phyloP scores from a whole-genome alignment of 1,140 invertebrate species.

The Muscidifurax raptorellus region DNA sequence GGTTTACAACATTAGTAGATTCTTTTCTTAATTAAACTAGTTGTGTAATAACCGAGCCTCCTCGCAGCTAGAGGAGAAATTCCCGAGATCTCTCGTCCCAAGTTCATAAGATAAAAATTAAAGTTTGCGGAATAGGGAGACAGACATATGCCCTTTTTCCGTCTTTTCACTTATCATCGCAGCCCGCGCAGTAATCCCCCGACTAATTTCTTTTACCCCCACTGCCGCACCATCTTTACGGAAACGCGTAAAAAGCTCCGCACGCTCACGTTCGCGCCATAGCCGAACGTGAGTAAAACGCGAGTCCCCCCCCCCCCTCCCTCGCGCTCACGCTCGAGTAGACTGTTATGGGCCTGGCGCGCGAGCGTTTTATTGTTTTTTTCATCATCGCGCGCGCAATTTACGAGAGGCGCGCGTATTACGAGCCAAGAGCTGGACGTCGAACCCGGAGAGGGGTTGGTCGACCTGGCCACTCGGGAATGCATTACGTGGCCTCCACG shows the following conservation, averaged over 20 bases:
- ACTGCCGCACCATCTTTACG: background rate
- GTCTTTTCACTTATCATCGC: slow-evolving; percentile 9
- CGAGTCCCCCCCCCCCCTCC: background rate
- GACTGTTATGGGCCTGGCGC: background rate
- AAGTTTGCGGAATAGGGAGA: background rate
- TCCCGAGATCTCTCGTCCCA: too few relatives aligned
- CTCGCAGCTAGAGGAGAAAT: too few relatives aligned
- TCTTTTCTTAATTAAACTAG: too few relatives aligned
- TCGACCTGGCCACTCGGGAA: slow-evolving; percentile 33
- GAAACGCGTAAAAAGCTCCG: background rate
- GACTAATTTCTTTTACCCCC: background rate
- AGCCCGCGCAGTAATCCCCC: background rate
- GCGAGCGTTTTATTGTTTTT: slow-evolving; percentile 13
- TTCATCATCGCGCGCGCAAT: slow-evolving; percentile 28
- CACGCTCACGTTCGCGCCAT: background rate
- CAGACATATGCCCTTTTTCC: background rate
- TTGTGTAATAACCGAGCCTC: too few relatives aligned
- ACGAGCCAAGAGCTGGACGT: slow-evolving; percentile 11
- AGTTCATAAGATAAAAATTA: background rate
- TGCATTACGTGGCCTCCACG: slow-evolving; percentile 36
- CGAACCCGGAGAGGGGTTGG: slow-evolving; percentile 39
- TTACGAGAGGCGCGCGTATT: slow-evolving; percentile 18
- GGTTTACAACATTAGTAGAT: too few relatives aligned
- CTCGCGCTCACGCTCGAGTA: background rate
- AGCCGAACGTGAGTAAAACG: background rate